Evolutionary conservation across 2,797 vertebrate genomes (phyloP).

Genomic region (Cuniculus paca): DNA sequence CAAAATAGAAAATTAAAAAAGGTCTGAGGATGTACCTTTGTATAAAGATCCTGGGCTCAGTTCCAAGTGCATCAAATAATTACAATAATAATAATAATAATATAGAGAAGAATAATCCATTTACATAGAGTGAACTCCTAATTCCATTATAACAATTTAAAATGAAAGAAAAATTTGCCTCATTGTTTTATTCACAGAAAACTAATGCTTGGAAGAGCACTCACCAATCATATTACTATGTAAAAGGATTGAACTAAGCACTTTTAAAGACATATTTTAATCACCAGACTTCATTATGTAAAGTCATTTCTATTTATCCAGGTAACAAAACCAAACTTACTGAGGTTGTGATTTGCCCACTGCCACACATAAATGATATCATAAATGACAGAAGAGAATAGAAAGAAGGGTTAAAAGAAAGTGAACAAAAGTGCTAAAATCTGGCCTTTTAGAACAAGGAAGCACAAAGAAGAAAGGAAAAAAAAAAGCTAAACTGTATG

Average conservation of each 20-base stretch:
- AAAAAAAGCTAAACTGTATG: background rate
- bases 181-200: background rate
- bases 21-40: background rate
- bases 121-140: background rate
- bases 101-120: background rate
- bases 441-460: background rate
- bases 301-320: constrained; percentile 42
- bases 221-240: background rate
- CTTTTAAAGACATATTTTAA: constrained; percentile 51
- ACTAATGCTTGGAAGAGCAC: background rate
- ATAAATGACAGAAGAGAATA: background rate
- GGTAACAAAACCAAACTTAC: constrained; percentile 9
- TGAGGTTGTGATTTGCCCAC: background rate
- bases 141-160: background rate
- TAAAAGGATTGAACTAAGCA: background rate
- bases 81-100: background rate
- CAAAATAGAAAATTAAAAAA: background rate
- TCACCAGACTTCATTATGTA: background rate
- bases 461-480: background rate
- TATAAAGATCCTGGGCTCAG: background rate
- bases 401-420: constrained; percentile 8
- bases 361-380: background rate
- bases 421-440: constrained; percentile 21
- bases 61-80: background rate
- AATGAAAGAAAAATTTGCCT: background rate